phyloP scores from a whole-genome alignment of 2,888 invertebrate species.

The Meiosimyza platycephala region DNA sequence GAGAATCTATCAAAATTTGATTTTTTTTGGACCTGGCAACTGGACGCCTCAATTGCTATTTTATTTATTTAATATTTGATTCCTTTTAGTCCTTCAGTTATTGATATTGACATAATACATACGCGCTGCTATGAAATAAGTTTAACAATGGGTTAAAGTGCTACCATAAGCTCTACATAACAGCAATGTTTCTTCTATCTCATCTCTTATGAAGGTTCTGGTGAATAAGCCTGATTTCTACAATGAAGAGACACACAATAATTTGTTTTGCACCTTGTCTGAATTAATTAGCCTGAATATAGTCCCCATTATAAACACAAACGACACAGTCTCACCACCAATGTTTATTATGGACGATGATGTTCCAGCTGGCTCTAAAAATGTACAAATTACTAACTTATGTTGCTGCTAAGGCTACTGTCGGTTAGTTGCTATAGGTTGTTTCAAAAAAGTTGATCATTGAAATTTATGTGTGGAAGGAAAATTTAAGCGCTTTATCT shows the following conservation, averaged over 20 bases:
- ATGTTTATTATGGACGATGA: slow-evolving; percentile 88
- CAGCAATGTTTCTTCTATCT: slow-evolving; percentile 8
- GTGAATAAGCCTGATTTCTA: slow-evolving; percentile 99
- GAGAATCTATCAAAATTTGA: no score
- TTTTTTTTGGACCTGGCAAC: no score
- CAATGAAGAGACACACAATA: slow-evolving; percentile 93
- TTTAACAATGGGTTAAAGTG: neutral
- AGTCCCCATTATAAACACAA: slow-evolving; percentile 98
- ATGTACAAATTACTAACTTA: slow-evolving; percentile 64
- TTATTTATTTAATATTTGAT: no score
- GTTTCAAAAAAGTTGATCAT: no score
- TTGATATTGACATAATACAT: neutral
- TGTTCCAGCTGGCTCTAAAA: slow-evolving; percentile 78
- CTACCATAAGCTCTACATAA: neutral
- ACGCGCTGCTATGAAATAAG: neutral
- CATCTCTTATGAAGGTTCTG: slow-evolving; percentile 75
- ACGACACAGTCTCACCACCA: slow-evolving; percentile 98
- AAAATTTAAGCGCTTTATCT: no score
- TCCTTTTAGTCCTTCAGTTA: no score
- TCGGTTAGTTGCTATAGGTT: no score
- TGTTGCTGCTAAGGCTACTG: no score
- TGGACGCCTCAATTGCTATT: no score
- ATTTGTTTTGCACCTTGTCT: slow-evolving; percentile 91
- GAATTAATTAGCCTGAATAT: slow-evolving; percentile 96
- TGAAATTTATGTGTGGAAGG: no score